A percentile compares a stretch with the other conserved stretches of the same genome.
Conservation (phyloP, 2,113 vertebrate species). For the Mystacornis crossleyi region DNA sequence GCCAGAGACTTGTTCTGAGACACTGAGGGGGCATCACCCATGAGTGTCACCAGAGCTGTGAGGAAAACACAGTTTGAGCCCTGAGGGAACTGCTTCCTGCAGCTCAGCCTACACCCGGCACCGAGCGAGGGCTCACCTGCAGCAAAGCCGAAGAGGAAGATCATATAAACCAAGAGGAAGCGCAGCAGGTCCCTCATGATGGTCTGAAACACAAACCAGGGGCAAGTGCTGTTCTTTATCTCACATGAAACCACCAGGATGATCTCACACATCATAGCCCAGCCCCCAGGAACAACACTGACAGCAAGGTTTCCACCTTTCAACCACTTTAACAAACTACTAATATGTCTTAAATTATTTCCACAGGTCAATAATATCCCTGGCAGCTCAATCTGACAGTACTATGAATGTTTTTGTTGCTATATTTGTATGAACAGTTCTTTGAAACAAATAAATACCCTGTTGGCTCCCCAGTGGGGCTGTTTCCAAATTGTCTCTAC, state of each 20-base stretch:
- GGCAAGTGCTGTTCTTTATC: not conserved
- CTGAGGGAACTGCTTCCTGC: not conserved
- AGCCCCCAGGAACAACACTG: not conserved
- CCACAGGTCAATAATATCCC: not conserved
- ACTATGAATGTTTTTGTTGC: not conserved
- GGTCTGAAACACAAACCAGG: constrained; percentile 78
- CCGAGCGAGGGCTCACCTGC: constrained; percentile 78
- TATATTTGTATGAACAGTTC: not conserved
- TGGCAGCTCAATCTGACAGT: not conserved
- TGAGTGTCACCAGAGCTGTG: constrained; percentile 86
- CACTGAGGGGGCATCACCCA: constrained; percentile 56
- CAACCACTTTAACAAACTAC: not conserved
- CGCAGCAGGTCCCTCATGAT: constrained; percentile 90
- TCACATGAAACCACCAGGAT: not conserved
- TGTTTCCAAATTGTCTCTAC: not conserved
- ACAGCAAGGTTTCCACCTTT: not conserved
- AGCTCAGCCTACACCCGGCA: not conserved
- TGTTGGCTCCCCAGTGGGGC: not conserved
- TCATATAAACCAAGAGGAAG: constrained; percentile 90
- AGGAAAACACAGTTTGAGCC: not conserved
- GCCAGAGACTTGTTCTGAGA: constrained; percentile 5
- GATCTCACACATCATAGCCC: not conserved
- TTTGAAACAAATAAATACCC: not conserved
- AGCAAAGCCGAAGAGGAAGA: constrained; percentile 95
- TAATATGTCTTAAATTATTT: not conserved